These are phyloP conservation scores for Rotaria magnacalcarata DNA, from an alignment of 2,888 invertebrate genomes.

Conservation along the genomic window DNA sequence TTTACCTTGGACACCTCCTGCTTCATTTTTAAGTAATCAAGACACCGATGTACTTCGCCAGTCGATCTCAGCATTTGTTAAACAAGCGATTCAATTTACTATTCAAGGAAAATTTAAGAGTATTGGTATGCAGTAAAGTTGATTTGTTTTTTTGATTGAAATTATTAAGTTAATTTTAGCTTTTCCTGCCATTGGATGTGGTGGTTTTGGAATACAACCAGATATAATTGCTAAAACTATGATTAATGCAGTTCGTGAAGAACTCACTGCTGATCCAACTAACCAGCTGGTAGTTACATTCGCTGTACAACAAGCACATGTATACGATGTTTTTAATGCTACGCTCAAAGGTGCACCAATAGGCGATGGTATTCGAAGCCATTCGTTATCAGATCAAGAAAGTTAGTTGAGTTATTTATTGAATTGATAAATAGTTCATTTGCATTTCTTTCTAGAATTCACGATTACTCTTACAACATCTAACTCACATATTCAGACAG, in stretches of 20 bases:
- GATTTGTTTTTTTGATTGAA: too few relatives aligned
- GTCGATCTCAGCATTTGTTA: background rate
- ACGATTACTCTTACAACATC: background rate
- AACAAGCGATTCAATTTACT: background rate
- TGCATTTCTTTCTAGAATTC: background rate
- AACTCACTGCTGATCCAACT: background rate
- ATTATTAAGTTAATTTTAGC: background rate
- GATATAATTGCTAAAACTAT: background rate
- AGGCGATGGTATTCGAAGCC: background rate
- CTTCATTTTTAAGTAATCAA: background rate
- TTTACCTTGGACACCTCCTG: background rate
- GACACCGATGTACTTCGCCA: background rate
- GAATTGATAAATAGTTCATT: background rate
- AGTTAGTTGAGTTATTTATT: background rate
- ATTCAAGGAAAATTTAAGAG: background rate
- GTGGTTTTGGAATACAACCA: background rate
- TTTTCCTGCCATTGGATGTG: conserved; percentile 24
- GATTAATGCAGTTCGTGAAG: background rate
- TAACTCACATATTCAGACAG: background rate
- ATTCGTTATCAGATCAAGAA: background rate
- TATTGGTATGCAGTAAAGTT: background rate
- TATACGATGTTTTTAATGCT: background rate
- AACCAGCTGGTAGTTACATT: background rate
- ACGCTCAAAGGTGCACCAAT: background rate
- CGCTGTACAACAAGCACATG: background rate